Conservation (phyloP, 2,888 invertebrate genomes). For the Nemotelus nigrinus region DNA sequence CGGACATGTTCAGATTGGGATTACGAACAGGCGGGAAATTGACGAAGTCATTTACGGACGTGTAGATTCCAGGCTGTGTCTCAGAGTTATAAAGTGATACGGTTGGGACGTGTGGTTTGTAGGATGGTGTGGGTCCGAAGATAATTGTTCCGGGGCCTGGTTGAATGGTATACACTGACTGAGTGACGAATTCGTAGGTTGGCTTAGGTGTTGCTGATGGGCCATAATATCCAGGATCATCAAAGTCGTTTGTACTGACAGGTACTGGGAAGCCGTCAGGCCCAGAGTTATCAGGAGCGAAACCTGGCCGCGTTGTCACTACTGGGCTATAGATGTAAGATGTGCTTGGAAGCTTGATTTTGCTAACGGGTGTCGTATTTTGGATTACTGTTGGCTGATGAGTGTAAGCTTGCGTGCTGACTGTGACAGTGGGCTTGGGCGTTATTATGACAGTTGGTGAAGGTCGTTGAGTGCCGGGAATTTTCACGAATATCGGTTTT, state of each 20-base stretch:
- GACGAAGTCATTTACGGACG: constrained; percentile 75
- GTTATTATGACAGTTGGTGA: constrained; percentile 75
- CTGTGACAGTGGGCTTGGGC: constrained; percentile 70
- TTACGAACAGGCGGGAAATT: constrained; percentile 89
- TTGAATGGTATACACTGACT: constrained; percentile 59
- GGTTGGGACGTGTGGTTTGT: constrained; percentile 61
- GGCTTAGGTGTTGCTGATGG: constrained; percentile 51
- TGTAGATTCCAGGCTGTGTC: constrained; percentile 68
- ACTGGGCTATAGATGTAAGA: constrained; percentile 63
- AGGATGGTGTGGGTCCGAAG: constrained; percentile 60
- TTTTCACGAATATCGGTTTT: constrained; percentile 53
- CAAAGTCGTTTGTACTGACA: constrained; percentile 62
- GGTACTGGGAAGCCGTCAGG: constrained; percentile 54
- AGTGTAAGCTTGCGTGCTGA: constrained; percentile 55
- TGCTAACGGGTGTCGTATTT: constrained; percentile 49
- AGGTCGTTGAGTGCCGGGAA: constrained; percentile 66
- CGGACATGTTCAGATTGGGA: constrained; percentile 80
- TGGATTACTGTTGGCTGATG: constrained; percentile 52
- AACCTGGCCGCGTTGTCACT: constrained; percentile 58
- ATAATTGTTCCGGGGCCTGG: constrained; percentile 62
- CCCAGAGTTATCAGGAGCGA: constrained; percentile 46
- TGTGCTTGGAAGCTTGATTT: constrained; percentile 62
- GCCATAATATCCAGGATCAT: constrained; percentile 64
- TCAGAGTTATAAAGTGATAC: constrained; percentile 42
- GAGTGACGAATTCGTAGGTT: constrained; percentile 49